Conservation (phyloP, 2,113 vertebrate species). For the Garra rufa region DNA sequence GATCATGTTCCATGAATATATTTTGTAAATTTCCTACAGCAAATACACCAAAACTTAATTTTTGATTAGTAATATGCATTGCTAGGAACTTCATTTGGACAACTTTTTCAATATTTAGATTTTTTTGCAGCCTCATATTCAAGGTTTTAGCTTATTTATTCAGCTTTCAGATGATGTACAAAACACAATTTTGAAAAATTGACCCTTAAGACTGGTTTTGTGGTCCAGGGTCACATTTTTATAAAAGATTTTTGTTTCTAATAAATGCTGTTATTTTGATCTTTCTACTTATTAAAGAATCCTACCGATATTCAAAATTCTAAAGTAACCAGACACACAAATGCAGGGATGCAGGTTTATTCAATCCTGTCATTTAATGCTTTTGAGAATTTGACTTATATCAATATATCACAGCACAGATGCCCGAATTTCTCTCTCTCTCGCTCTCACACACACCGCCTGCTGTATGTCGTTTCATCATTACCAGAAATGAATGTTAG, state of each 20-base stretch:
- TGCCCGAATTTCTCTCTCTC: not conserved
- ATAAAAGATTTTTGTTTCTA: not conserved
- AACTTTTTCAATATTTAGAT: too few relatives aligned
- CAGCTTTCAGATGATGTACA: too few relatives aligned
- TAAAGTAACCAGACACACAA: not conserved
- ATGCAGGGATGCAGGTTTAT: not conserved
- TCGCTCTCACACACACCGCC: not conserved
- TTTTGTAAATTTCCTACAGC: too few relatives aligned
- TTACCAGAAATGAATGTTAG: constrained; percentile 1
- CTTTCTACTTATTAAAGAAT: not conserved
- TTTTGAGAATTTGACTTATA: not conserved
- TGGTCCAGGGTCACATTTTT: too few relatives aligned
- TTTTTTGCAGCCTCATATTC: too few relatives aligned
- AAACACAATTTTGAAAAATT: too few relatives aligned
- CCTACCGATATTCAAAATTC: not conserved
- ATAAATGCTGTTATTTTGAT: not conserved
- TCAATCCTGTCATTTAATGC: not conserved
- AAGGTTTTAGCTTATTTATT: too few relatives aligned
- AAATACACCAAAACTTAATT: too few relatives aligned
- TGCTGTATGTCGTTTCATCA: not conserved
- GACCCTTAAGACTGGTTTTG: too few relatives aligned
- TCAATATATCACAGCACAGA: not conserved
- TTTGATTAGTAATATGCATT: too few relatives aligned
- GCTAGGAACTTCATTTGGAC: too few relatives aligned
- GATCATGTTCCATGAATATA: too few relatives aligned